Evolutionary conservation across 2,797 vertebrate species (phyloP).

Genomic region (Danio choprae): DNA sequence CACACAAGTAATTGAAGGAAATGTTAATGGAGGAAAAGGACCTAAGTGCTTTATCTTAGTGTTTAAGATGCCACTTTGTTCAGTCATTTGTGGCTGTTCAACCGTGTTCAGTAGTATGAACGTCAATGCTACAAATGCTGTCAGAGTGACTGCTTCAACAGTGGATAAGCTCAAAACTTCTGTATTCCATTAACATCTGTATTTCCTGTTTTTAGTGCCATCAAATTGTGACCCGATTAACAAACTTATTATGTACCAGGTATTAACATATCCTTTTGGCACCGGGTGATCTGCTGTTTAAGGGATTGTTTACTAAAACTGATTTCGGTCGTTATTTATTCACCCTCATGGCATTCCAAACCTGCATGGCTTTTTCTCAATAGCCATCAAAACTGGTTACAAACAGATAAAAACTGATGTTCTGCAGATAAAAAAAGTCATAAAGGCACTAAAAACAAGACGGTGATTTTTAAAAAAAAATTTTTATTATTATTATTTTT

Average conservation of each 20-base stretch:
- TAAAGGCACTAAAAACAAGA: background rate
- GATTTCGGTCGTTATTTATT: background rate
- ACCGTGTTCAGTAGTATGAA: too few relatives aligned
- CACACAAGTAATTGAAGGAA: too few relatives aligned
- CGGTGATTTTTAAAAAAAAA: too few relatives aligned
- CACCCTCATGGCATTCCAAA: background rate
- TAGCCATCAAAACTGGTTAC: background rate
- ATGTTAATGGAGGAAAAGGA: too few relatives aligned
- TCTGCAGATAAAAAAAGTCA: background rate
- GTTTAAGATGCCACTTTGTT: too few relatives aligned
- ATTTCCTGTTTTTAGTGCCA: too few relatives aligned
- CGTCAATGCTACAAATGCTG: background rate
- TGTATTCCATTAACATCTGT: background rate
- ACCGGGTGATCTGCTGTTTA: background rate
- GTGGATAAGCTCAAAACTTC: background rate
- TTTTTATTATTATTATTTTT: too few relatives aligned
- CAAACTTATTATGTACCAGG: background rate
- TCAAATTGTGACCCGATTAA: background rate
- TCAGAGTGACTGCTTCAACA: background rate
- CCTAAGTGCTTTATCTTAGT: too few relatives aligned
- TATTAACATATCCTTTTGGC: background rate
- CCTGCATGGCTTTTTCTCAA: background rate
- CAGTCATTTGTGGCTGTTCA: background rate
- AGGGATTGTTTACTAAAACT: background rate
- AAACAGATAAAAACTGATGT: background rate